These are phyloP conservation scores for Lepilemur septentrionalis DNA, from an alignment of 2,797 vertebrate genomes.

Conservation along the genomic window DNA sequence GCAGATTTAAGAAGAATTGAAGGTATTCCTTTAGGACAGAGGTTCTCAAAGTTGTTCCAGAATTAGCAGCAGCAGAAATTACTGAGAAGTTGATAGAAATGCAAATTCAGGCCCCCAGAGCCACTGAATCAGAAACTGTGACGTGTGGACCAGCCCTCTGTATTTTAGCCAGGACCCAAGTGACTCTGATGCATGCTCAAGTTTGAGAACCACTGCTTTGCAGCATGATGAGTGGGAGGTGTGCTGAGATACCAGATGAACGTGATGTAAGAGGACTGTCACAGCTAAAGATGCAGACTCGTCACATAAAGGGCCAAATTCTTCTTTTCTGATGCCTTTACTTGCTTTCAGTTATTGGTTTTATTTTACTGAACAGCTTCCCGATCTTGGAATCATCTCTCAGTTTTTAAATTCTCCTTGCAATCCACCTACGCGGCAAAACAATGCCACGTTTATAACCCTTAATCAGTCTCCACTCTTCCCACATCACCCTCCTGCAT, in stretches of 20 bases:
- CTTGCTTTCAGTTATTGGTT: neutral
- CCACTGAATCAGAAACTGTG: neutral
- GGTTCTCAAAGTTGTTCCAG: neutral
- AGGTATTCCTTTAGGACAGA: neutral
- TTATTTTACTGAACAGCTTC: constrained; percentile 11
- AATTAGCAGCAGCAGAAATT: neutral
- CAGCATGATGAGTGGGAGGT: neutral
- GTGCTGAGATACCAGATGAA: neutral
- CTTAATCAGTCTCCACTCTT: neutral
- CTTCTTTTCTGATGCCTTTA: neutral
- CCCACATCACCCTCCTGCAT: neutral
- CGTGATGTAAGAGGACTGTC: rapidly evolving
- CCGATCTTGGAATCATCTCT: constrained; percentile 10
- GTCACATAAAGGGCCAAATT: neutral
- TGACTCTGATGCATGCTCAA: rapidly evolving
- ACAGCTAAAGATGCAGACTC: neutral
- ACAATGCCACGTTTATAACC: neutral
- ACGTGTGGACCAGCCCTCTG: neutral
- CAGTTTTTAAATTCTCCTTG: constrained; percentile 3
- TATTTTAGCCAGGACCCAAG: neutral
- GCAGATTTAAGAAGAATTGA: neutral
- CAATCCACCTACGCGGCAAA: neutral
- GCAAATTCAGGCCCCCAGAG: neutral
- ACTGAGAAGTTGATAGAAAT: neutral
- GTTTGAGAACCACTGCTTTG: neutral